Percentiles rank a stretch among this genome's conserved stretches.
Evolutionary conservation across 2,888 invertebrate genomes (phyloP).

Genomic region (Drosophila colorata): DNA sequence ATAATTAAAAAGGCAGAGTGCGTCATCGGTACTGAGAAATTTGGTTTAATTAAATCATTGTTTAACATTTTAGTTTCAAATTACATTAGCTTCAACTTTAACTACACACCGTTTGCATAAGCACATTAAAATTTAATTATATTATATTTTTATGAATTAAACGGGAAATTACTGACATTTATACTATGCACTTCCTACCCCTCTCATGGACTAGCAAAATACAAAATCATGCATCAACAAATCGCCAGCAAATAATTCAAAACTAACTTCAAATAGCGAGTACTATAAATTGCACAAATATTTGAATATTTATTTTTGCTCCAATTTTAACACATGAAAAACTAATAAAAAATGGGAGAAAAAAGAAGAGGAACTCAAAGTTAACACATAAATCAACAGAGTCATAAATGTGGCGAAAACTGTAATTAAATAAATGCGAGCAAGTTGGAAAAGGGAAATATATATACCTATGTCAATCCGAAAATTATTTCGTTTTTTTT

Average conservation of each 20-base stretch:
- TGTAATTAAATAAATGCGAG: constrained; percentile 50
- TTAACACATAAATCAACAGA: constrained; percentile 38
- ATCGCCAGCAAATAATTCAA: constrained; percentile 19
- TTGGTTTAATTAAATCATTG: too few species aligned
- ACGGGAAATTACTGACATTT: constrained; percentile 4
- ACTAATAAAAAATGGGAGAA: constrained; percentile 14
- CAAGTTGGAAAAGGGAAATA: constrained; percentile 14
- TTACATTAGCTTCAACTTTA: not conserved
- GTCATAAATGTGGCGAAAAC: constrained; percentile 42
- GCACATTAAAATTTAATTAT: not conserved
- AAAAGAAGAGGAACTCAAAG: constrained; percentile 20
- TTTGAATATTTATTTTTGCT: constrained; percentile 57
- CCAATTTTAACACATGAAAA: constrained; percentile 40
- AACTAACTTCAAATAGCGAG: constrained; percentile 14
- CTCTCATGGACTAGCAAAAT: not conserved
- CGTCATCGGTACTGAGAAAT: too few species aligned
- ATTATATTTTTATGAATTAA: not conserved
- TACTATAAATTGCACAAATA: constrained; percentile 33
- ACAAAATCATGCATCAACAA: constrained; percentile 35
- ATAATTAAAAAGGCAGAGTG: too few species aligned
- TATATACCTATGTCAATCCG: constrained; percentile 47
- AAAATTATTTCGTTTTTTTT: constrained; percentile 26
- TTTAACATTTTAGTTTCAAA: not conserved
- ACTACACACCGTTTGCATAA: not conserved
- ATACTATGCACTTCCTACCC: too few species aligned